Evolutionary conservation across 2,888 invertebrate genomes (phyloP).

Genomic region (Apodemia duryi): DNA sequence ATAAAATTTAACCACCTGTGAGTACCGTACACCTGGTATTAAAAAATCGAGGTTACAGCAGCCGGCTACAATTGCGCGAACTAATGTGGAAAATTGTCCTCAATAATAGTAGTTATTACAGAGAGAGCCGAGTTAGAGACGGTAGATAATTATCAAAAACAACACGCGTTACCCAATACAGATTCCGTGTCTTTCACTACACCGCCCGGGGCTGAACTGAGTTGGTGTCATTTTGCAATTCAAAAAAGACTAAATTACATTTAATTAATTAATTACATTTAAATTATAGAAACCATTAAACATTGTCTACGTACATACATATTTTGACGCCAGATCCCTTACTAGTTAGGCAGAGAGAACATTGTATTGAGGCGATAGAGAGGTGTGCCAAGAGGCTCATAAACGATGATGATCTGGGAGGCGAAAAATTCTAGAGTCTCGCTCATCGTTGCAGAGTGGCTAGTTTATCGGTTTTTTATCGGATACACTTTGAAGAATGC

Average conservation of each 20-base stretch:
- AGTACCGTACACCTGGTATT: constrained; percentile 11
- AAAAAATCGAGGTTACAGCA: constrained; percentile 34
- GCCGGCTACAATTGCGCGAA: constrained; percentile 43
- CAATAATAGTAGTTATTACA: constrained; percentile 54
- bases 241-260: constrained; percentile 1
- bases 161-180: constrained; percentile 39
- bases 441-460: no score
- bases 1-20: background rate
- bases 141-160: constrained; percentile 37
- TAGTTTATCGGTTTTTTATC: no score
- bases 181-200: background rate
- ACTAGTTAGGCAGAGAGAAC: no score
- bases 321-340: no score
- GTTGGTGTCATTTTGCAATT: background rate
- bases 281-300: no score
- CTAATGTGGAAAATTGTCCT: constrained; percentile 48
- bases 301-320: no score
- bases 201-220: background rate
- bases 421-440: no score
- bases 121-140: constrained; percentile 38
- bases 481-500: no score
- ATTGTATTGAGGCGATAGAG: no score
- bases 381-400: no score
- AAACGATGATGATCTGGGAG: no score
- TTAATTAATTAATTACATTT: no score